Conservation (phyloP, 2,113 vertebrate species). For the Archilochus colubris region DNA sequence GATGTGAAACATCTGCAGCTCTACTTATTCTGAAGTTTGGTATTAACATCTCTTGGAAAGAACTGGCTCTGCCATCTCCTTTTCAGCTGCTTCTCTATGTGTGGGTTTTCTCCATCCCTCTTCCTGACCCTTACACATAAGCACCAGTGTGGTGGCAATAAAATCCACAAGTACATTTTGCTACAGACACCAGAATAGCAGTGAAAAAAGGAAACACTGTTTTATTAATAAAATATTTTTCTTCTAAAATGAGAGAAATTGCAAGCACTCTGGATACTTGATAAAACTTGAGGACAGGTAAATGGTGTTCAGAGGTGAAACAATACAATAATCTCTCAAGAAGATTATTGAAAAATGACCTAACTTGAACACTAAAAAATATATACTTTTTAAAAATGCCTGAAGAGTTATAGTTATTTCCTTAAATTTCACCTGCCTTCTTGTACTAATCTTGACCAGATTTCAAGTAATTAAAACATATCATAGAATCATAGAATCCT, state of each 20-base stretch:
- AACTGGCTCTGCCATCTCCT: neutral
- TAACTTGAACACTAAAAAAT: neutral
- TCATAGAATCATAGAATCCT: too few relatives aligned
- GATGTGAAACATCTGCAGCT: neutral
- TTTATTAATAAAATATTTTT: neutral
- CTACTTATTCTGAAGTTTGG: neutral
- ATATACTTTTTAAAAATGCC: neutral
- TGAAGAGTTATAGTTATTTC: neutral
- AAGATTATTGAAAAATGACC: neutral
- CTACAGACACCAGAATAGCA: neutral
- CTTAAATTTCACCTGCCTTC: neutral
- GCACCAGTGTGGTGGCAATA: neutral
- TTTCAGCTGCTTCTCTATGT: neutral
- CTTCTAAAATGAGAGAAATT: neutral
- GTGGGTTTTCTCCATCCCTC: neutral
- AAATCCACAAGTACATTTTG: neutral
- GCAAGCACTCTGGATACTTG: neutral
- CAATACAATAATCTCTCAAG: rapidly evolving
- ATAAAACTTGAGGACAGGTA: neutral
- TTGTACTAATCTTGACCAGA: neutral
- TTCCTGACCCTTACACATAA: neutral
- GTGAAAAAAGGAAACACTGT: neutral
- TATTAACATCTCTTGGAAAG: neutral
- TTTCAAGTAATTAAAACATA: neutral
- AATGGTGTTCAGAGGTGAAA: neutral